These are phyloP conservation scores for Nemopilema nomurai DNA, from an alignment of 30 jellyfish, hydroid and myxozoan species.

Conservation along the genomic window DNA sequence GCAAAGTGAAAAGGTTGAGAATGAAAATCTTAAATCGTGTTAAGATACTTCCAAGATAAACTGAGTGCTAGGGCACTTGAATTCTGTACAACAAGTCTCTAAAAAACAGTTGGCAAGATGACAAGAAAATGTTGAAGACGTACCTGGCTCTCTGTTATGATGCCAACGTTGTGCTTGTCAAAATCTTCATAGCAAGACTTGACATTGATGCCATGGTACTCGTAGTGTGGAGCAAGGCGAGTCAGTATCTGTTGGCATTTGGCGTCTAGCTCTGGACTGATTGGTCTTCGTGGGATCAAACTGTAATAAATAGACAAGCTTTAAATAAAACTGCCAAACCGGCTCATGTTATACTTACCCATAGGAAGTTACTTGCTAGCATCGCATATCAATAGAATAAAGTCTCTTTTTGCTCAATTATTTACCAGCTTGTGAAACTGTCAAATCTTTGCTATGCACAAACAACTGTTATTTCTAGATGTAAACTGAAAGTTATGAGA, in stretches of 20 bases:
- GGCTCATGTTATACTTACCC: no score
- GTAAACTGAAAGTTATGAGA: no score
- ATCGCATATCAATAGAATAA: no score
- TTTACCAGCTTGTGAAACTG: no score
- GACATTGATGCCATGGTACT: slow-evolving; percentile 92
- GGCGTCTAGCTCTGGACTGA: slow-evolving; percentile 65
- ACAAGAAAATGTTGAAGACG: no score
- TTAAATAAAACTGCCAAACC: no score
- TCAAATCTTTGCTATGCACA: no score
- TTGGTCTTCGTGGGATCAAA: slow-evolving; percentile 45
- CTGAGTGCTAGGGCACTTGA: no score
- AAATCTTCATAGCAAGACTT: slow-evolving; percentile 92
- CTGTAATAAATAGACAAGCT: neutral
- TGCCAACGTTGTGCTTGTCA: slow-evolving; percentile 90
- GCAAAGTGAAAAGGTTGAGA: neutral
- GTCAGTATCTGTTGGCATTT: slow-evolving; percentile 58
- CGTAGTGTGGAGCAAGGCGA: slow-evolving; percentile 87
- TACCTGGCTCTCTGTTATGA: slow-evolving; percentile 97
- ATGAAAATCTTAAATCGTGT: neutral
- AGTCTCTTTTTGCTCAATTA: no score
- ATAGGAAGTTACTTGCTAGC: no score
- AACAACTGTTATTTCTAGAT: no score
- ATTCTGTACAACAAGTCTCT: no score
- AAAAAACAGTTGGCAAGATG: neutral
- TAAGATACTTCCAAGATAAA: neutral